phyloP scores from a whole-genome alignment of 2,113 vertebrate species.

The Mionectes macconnelli region DNA sequence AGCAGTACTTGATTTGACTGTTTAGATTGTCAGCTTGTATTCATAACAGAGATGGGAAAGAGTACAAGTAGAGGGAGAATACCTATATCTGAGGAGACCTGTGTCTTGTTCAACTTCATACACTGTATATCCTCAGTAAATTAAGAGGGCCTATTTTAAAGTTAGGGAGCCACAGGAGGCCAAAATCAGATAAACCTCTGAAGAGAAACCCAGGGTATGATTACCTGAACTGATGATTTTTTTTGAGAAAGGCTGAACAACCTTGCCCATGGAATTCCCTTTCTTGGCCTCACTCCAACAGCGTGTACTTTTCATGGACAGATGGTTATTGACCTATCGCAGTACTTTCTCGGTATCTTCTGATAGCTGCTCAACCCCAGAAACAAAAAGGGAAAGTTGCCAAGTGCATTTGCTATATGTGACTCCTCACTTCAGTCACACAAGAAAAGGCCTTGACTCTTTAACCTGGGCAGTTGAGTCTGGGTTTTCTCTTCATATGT shows the following conservation, averaged over 20 bases:
- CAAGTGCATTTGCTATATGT: constrained; percentile 3
- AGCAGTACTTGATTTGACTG: background rate
- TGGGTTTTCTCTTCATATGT: background rate
- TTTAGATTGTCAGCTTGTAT: background rate
- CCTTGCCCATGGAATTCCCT: background rate
- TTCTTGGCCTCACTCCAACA: background rate
- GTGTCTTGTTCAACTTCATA: background rate
- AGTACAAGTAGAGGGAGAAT: background rate
- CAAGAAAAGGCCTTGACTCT: background rate
- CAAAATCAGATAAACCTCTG: background rate
- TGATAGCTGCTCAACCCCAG: background rate
- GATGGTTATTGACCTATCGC: background rate
- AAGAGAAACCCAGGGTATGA: background rate
- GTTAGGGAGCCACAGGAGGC: background rate
- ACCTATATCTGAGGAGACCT: background rate
- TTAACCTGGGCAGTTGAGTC: background rate
- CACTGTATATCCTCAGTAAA: background rate
- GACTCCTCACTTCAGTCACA: background rate
- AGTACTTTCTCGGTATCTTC: background rate
- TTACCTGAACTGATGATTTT: background rate
- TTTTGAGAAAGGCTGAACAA: background rate
- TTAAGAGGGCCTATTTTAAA: background rate
- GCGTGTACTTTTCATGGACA: background rate
- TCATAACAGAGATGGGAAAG: background rate
- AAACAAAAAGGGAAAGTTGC: constrained; percentile 11